Evolutionary conservation across 2,113 vertebrate species (phyloP).

Genomic region (Engraulis encrasicolus): DNA sequence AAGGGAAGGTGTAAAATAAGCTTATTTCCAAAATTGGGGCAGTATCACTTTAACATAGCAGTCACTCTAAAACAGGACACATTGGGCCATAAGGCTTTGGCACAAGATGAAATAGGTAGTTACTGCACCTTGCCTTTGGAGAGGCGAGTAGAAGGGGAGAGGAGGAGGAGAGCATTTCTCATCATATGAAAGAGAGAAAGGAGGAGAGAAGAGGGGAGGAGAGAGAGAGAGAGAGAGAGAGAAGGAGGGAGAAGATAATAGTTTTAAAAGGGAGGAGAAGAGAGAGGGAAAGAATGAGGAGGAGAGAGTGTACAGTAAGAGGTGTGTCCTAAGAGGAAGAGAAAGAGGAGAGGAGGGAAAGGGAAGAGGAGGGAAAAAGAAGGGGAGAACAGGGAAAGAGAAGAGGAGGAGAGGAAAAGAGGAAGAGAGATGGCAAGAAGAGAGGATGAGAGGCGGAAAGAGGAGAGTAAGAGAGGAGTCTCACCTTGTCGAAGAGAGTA

Average conservation of each 20-base stretch:
- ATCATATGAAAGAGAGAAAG: no score
- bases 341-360: conserved; percentile 31
- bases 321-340: conserved; percentile 23
- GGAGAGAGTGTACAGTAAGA: conserved; percentile 44
- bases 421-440: conserved; percentile 37
- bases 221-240: conserved; percentile 62
- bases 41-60: no score
- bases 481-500: conserved; percentile 81
- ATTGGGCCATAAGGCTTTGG: no score
- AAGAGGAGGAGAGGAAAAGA: conserved; percentile 40
- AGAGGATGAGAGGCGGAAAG: conserved; percentile 28
- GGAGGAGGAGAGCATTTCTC: conserved; percentile 38
- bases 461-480: conserved; percentile 66
- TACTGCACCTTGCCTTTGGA: no score
- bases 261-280: no score
- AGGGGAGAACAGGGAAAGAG: not conserved
- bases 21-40: no score
- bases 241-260: conserved; percentile 33
- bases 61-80: no score
- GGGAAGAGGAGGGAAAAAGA: conserved; percentile 50
- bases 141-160: not conserved
- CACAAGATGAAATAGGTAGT: conserved; percentile 13
- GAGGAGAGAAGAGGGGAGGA: not conserved
- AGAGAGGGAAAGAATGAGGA: conserved; percentile 42
- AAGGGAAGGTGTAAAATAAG: no score